These are phyloP conservation scores for Bufo gargarizans DNA, from an alignment of 2,113 vertebrate genomes.

Conservation along the genomic window DNA sequence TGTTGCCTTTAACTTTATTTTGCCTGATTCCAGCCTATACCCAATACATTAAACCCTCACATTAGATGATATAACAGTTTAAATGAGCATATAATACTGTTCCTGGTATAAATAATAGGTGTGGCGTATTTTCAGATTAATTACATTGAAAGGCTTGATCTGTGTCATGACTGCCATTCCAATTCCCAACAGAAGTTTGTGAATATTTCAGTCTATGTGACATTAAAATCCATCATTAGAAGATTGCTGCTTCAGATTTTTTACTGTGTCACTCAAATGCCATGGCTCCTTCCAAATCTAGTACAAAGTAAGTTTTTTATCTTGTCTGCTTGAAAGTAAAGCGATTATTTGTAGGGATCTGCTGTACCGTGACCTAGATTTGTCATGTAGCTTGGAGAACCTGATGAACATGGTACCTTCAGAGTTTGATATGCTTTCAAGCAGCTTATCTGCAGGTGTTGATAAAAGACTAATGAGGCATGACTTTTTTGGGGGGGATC, in stretches of 20 bases:
- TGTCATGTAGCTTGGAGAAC: not conserved
- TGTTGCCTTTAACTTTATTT: not conserved
- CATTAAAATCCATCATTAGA: constrained; percentile 10
- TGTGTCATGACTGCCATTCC: constrained; percentile 2
- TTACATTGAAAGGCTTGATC: not conserved
- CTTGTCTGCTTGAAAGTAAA: constrained; percentile 3
- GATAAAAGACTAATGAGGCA: not conserved
- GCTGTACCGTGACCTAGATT: not conserved
- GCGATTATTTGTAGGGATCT: not conserved
- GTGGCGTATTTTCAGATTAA: not conserved
- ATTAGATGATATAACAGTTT: not conserved
- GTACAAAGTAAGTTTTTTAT: constrained; percentile 3
- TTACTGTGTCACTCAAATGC: not conserved
- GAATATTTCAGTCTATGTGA: constrained; percentile 10
- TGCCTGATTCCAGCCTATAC: not conserved
- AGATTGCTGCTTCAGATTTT: not conserved
- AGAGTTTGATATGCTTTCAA: not conserved
- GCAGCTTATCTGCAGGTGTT: not conserved
- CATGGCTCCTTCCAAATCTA: not conserved
- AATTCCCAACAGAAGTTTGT: not conserved
- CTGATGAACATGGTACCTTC: not conserved
- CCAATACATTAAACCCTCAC: not conserved
- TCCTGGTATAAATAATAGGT: not conserved
- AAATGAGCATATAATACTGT: not conserved
- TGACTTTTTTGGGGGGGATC: not conserved